phyloP scores from a whole-genome alignment of 2,797 vertebrate genomes.

The Poecilia velifera region DNA sequence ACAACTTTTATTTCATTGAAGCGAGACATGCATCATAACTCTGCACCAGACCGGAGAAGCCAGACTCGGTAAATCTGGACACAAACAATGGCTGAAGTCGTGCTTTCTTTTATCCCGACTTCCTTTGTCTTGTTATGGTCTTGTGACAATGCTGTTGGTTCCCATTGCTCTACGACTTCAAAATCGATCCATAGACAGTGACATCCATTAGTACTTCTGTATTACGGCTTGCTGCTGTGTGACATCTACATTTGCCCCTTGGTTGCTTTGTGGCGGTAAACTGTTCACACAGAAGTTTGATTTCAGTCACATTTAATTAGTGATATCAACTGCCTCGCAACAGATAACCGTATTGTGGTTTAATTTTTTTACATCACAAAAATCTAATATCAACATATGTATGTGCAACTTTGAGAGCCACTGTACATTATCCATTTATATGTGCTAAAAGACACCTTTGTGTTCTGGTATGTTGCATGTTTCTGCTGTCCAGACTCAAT shows the following conservation, averaged over 20 bases:
- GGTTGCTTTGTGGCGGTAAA: too few species aligned
- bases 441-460: background rate
- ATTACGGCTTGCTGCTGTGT: too few species aligned
- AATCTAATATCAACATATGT: background rate
- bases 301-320: too few species aligned
- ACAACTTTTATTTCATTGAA: background rate
- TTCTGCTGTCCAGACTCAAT: conserved; percentile 20
- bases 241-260: too few species aligned
- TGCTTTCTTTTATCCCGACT: background rate
- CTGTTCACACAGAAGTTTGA: too few species aligned
- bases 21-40: background rate
- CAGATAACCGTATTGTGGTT: background rate
- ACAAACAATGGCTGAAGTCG: too few species aligned
- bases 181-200: too few species aligned
- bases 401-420: background rate
- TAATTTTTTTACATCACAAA: background rate
- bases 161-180: too few species aligned
- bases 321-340: too few species aligned
- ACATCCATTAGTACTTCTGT: too few species aligned
- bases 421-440: background rate
- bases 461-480: background rate
- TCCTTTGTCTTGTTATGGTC: background rate
- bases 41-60: background rate
- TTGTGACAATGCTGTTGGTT: background rate
- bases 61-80: background rate